Evolutionary conservation across 2,888 invertebrate genomes (phyloP), one percentile per base, ranked within the genome.

Genomic region (Troglohyphantes excavatus): DNA sequence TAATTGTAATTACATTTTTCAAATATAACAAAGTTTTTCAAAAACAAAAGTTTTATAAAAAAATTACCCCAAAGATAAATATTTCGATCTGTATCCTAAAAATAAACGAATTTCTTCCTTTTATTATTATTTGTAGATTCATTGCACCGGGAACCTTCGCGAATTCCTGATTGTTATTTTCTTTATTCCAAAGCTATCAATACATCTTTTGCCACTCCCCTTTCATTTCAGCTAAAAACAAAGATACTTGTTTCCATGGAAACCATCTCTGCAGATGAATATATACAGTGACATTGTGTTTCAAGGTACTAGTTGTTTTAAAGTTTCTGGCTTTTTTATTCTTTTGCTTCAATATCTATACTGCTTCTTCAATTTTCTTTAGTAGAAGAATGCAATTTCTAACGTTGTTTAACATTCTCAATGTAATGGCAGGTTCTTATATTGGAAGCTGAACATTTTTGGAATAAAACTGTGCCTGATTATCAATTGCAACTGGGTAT

Each of bases 131-230:
- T 73, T 73, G 46, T 23, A 68, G 27, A 68, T 29, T 68, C 33
- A 68, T 68, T 68, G 29, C 68, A 19, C 6, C 65, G 6, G 17
- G 68, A 29, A 17, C n/a, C 1, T 61, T 13, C 17, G 13, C 19
- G 23, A 39, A 78, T 43, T 78, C 78, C 5, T 63, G 78, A 78
- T 65, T 76, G 39, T 67, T n/a, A 46, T 79, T 79, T 67, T 19
- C 19, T 46, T 46, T 53, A 46, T 19, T 67, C 19, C 19, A 53
- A 68, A 67, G 27, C 53, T 53, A 53, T 65, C 65, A 39, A 65
- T 65, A 26, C n/a, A 65, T 46, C 29, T 19, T 43, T 68, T 26
- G n/a, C 27, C 72, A 68, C 29, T 68, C 33, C 13, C 17, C 21
- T 67, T 68, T 79, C 67, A 68, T 79, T 67, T 67, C 23, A 11